These are phyloP conservation scores for Mimas tiliae DNA, from an alignment of 2,888 invertebrate genomes.

Conservation along the genomic window DNA sequence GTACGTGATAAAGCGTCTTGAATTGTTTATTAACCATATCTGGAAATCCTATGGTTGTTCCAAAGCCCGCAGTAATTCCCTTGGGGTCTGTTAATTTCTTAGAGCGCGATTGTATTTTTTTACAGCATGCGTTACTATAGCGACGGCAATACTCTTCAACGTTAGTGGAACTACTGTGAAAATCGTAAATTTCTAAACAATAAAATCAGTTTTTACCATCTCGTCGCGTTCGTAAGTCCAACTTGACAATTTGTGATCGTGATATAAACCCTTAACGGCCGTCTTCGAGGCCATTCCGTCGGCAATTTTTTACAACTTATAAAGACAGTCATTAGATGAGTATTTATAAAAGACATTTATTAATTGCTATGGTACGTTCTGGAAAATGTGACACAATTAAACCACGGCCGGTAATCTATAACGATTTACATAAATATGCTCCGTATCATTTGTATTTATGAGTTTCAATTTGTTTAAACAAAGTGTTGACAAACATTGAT, in stretches of 20 bases:
- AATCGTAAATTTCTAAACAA: conserved; percentile 45
- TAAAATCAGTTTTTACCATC: conserved; percentile 41
- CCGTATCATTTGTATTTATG: background rate
- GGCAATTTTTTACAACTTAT: background rate
- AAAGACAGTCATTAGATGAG: background rate
- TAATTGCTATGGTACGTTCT: background rate
- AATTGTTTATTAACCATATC: conserved; percentile 17
- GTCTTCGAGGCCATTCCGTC: background rate
- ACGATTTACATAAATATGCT: conserved; percentile 14
- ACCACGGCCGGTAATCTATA: background rate
- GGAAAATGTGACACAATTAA: conserved; percentile 11
- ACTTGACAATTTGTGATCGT: conserved; percentile 51
- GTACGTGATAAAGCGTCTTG: conserved; percentile 5
- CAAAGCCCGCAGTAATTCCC: conserved; percentile 41
- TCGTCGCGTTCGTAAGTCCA: conserved; percentile 34
- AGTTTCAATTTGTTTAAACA: background rate
- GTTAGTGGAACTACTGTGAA: conserved; percentile 39
- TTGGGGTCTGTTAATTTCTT: conserved; percentile 48
- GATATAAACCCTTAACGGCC: conserved; percentile 51
- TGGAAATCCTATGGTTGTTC: background rate
- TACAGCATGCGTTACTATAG: conserved; percentile 48
- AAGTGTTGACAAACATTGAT: conserved; percentile 5
- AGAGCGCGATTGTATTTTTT: conserved; percentile 47
- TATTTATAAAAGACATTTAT: background rate
- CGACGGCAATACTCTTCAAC: conserved; percentile 39